A percentile compares a stretch with the other conserved stretches of the same genome.
Conservation (phyloP, 2,113 vertebrate species). For the Ophiodon elongatus region DNA sequence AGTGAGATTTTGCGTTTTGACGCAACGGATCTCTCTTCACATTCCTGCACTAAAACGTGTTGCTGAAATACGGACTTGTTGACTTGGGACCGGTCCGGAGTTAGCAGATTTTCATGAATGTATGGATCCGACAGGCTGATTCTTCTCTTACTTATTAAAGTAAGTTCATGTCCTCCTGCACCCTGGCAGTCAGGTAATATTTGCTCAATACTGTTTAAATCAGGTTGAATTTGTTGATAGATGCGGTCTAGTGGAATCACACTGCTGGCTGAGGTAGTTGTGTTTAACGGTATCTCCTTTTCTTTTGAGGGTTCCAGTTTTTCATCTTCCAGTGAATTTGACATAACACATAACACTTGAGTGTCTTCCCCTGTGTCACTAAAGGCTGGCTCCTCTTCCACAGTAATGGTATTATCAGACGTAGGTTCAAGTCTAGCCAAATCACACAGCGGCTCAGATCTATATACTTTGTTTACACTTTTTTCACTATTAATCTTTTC, state of each 20-base stretch:
- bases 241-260: neutral
- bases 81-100: neutral
- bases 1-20: conserved; percentile 73
- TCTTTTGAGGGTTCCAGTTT: conserved; percentile 23
- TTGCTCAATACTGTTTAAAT: conserved; percentile 59
- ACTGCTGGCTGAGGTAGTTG: neutral
- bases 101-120: conserved; percentile 62
- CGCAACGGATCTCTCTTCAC: conserved; percentile 10
- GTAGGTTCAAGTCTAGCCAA: neutral
- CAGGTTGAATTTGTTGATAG: conserved; percentile 17
- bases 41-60: conserved; percentile 7
- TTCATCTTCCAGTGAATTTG: conserved; percentile 13
- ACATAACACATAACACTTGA: conserved; percentile 2
- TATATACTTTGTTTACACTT: neutral
- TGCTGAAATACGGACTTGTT: conserved; percentile 17
- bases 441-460: conserved; percentile 13
- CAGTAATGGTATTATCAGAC: neutral
- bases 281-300: neutral
- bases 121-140: conserved; percentile 73
- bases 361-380: conserved; percentile 12
- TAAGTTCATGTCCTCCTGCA: conserved; percentile 35
- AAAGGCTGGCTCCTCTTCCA: neutral
- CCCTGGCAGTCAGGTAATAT: conserved; percentile 50
- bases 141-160: conserved; percentile 57
- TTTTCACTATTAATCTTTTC: conserved; percentile 10